These are phyloP conservation scores for Oreochromis mossambicus DNA, from an alignment of 2,797 vertebrate genomes.

Conservation along the genomic window DNA sequence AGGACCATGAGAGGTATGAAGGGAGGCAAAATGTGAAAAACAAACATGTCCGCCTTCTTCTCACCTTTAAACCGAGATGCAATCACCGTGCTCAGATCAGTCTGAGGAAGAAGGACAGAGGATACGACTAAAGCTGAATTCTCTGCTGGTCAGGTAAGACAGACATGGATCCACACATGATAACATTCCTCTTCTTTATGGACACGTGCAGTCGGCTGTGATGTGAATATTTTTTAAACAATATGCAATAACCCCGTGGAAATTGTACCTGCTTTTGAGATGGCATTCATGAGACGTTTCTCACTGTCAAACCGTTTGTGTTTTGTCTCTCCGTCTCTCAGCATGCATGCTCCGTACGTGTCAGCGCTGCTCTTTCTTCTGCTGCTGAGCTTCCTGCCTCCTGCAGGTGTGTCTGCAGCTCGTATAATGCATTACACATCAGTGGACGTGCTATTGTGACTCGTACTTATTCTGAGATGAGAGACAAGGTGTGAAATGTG, in stretches of 20 bases:
- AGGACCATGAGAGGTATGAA: background rate
- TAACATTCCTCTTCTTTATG: background rate
- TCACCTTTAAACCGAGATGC: background rate
- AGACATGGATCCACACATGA: background rate
- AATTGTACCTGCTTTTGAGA: background rate
- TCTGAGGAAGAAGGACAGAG: background rate
- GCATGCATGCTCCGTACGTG: background rate
- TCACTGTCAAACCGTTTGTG: background rate
- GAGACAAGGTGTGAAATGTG: background rate
- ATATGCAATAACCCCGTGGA: background rate
- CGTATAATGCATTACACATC: background rate
- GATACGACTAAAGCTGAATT: background rate
- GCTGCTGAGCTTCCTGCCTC: background rate
- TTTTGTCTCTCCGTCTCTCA: background rate
- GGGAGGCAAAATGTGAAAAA: slow-evolving; percentile 26
- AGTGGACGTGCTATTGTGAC: background rate
- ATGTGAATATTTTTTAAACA: background rate
- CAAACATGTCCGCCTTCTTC: slow-evolving; percentile 25
- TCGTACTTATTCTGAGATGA: background rate
- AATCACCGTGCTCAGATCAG: background rate
- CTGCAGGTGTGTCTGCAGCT: slow-evolving; percentile 9
- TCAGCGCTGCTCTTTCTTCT: slow-evolving; percentile 4
- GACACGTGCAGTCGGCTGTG: background rate
- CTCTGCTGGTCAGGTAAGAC: slow-evolving; percentile 13
- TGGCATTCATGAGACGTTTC: background rate